Percentiles rank a stretch among this genome's conserved stretches.
Conservation (phyloP, 2,888 invertebrate species). For the Stictocephala bisonia region DNA sequence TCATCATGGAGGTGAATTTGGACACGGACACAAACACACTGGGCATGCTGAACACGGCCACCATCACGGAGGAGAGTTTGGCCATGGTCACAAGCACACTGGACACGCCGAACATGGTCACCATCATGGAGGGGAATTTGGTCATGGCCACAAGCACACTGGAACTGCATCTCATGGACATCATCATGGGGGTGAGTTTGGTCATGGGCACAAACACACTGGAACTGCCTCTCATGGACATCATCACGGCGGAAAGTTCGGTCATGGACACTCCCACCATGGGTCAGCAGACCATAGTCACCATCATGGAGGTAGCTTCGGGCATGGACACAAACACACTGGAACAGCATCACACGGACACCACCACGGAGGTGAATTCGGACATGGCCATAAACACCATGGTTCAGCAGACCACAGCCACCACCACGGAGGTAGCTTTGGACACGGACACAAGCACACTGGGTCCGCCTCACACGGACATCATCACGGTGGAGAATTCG, state of each 20-base stretch:
- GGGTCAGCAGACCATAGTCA: conserved; percentile 57
- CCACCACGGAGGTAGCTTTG: conserved; percentile 65
- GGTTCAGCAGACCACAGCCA: conserved; percentile 60
- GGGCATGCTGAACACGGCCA: conserved; percentile 57
- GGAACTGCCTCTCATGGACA: conserved; percentile 59
- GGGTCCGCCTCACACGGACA: conserved; percentile 59
- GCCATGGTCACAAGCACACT: conserved; percentile 68
- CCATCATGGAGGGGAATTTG: conserved; percentile 66
- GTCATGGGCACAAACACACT: conserved; percentile 59
- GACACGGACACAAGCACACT: conserved; percentile 64
- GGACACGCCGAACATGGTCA: conserved; percentile 77
- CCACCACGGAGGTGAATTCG: conserved; percentile 56
- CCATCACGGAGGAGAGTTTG: too few species aligned
- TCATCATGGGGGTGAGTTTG: not conserved
- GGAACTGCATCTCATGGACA: conserved; percentile 49
- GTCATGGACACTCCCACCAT: conserved; percentile 56
- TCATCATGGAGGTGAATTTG: conserved; percentile 57
- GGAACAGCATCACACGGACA: conserved; percentile 57
- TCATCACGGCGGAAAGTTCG: conserved; percentile 57
- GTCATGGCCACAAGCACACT: conserved; percentile 54
- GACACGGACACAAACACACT: conserved; percentile 58
- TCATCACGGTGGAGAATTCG: conserved; percentile 64
- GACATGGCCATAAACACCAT: conserved; percentile 59
- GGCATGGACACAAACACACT: conserved; percentile 58
- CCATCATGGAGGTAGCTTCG: conserved; percentile 57